Percentiles rank a stretch among this genome's conserved stretches.
These are phyloP conservation scores for Melangyna quadrimaculata DNA, from an alignment of 2,888 invertebrate species.

Conservation along the genomic window DNA sequence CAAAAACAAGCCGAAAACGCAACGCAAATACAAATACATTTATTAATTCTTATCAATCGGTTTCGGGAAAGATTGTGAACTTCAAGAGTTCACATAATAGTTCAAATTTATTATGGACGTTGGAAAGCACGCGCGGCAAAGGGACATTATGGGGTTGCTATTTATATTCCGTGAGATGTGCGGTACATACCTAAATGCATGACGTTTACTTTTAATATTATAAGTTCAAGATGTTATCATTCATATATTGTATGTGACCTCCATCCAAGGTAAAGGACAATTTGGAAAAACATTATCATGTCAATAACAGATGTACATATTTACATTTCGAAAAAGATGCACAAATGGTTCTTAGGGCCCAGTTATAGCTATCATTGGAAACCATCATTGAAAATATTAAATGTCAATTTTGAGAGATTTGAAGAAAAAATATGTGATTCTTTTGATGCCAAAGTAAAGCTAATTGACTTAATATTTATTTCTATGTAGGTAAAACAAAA, in stretches of 20 bases:
- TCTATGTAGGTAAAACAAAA: too few relatives aligned
- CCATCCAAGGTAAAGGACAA: neutral
- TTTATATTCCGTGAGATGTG: neutral
- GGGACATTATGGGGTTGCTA: neutral
- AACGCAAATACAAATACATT: neutral
- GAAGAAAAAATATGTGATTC: too few relatives aligned
- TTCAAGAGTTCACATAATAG: neutral
- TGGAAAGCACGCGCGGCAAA: neutral
- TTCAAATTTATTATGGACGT: neutral
- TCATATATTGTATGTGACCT: slow-evolving; percentile 7
- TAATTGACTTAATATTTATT: too few relatives aligned
- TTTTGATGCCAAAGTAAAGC: too few relatives aligned
- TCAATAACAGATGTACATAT: too few relatives aligned
- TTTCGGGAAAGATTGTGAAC: neutral
- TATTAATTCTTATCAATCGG: slow-evolving; percentile 45
- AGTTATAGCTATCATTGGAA: too few relatives aligned
- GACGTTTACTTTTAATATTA: neutral
- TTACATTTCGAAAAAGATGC: too few relatives aligned
- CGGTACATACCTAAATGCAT: neutral
- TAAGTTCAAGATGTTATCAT: neutral
- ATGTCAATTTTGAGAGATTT: too few relatives aligned
- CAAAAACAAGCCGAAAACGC: slow-evolving; percentile 1
- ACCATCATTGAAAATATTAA: too few relatives aligned
- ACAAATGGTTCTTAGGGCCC: too few relatives aligned
- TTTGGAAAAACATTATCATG: neutral